Evolutionary conservation across 2,888 invertebrate genomes (phyloP), one percentile per base, ranked within the genome.

Genomic region (Brenthis hecate): DNA sequence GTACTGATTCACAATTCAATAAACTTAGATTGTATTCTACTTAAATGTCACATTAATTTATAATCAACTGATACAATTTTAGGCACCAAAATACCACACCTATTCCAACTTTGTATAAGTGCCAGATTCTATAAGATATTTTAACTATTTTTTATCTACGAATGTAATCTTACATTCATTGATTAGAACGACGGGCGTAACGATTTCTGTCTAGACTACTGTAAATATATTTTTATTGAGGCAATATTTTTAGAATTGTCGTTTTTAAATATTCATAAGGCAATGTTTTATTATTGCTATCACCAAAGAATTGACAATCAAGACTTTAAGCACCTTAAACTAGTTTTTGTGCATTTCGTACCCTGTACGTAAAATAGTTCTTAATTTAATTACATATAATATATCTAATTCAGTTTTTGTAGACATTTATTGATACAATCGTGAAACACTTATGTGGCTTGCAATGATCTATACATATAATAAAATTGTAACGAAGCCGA

Each of bases 1-100:
- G 64, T 58, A 43, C 62, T 65, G 47, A 43, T 57, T 61, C 48
- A 54, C 66, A 13, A 69, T 71, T 70, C 67, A 70, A 67, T 73
- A 66, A 68, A 58, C 56, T 36, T 56, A 36, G 61, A 64, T 65
- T 66, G 66, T 61, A 65, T 13, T n/a, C 4, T 6, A 16, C 3
- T 0, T 58, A 28, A 47, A 47, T 23, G 43, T 14, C 5, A 57
- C 13, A 53, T 23, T 48, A 8, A n/a, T 53, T 32, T 47, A 36
- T 50, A 32, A 64, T 1, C 8, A 23, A 48, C 23, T n/a, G 6
- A 13, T 19, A 58, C 13, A 47, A 47, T 23, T 14, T 13, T 58
- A 43, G 47, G 14, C 23, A 14, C 8, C 11, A 4, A 53, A 53
- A 43, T 36, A 36, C 8, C 6, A 1, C 6, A 36, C 8, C 6